Conservation (phyloP, 2,797 vertebrate genomes). For the Myotis myotis region DNA sequence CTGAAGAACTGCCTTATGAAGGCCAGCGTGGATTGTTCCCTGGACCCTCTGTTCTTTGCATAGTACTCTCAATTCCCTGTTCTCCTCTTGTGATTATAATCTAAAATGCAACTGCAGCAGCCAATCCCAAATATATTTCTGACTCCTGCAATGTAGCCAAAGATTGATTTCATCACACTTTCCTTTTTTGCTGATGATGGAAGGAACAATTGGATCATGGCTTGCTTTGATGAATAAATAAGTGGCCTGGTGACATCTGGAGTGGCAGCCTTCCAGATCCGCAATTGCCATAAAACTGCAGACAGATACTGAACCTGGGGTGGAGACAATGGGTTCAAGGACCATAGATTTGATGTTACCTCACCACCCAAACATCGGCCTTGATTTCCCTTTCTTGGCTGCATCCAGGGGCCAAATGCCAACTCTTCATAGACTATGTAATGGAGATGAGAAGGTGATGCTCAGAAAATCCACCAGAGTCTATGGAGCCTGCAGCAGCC, state of each 20-base stretch:
- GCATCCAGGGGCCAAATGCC: not conserved
- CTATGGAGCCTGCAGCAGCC: not conserved
- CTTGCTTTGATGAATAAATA: constrained; percentile 43
- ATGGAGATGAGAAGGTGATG: not conserved
- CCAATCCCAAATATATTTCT: not conserved
- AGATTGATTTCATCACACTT: constrained; percentile 55
- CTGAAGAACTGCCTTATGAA: not conserved
- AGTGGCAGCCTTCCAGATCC: constrained; percentile 29
- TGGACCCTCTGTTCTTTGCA: not conserved
- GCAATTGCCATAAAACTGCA: constrained; percentile 4
- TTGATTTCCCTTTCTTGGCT: constrained; percentile 39
- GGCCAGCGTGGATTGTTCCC: not conserved
- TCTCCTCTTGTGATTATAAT: constrained; percentile 17
- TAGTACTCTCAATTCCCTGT: not conserved
- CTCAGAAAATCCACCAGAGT: not conserved
- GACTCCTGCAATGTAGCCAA: constrained; percentile 13
- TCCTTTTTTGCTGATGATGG: constrained; percentile 9
- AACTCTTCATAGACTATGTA: not conserved
- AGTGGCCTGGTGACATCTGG: constrained; percentile 39
- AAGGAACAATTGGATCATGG: not conserved
- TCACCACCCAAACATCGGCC: not conserved
- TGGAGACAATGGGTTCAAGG: not conserved
- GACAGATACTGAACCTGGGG: not conserved
- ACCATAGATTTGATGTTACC: not conserved
- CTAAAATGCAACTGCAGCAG: not conserved